Base-by-base conservation (phyloP, 1,140 invertebrate genomes). In the Orius insidiosus region DNA sequence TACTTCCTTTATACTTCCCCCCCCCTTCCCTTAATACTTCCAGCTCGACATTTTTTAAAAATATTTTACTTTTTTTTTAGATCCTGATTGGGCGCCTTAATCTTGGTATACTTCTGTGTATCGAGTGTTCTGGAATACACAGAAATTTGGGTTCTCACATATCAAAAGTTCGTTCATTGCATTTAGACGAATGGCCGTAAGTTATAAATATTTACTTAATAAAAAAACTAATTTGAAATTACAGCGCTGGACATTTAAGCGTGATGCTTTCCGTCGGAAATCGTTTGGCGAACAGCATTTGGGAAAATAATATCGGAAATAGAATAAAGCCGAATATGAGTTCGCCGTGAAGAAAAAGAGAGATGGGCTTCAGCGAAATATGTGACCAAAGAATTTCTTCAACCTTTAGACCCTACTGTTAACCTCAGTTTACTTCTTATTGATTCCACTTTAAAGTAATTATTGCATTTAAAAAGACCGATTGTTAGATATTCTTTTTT, bases 171-270 rank as follows among this genome's bases (percentile, higher is more conserved):
- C 70, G 89, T 40, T 98, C 93, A 0, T 66, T 98, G 39, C 87
- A 94, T 59, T 66, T 98, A 32, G 94, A 98, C 63, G 90, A 96
- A 63, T 98, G 94, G 94, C 88, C 92, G 89, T 95, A 75, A 90
- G 87, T 90, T 58, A 5, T 15, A 11, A 36, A 11, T 3, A n/a
- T 36, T 36, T n/a, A n/a, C n/a, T n/a, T n/a, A n/a, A n/a, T n/a
- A n/a, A n/a, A 15, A 36, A 36, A 36, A 36, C n/a, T 36, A n/a
- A 36, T 15, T 36, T 15, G 9, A 36, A 36, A 15, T 48, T 48
- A n/a, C 13, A 49, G 47, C 9, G 37, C 49, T 31, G 44, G 44
- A 10, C 49, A 51, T 34, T 31, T 51, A 18, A 46, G 45, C 31
- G 32, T 47, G 10, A 54, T 48, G 46, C 45, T 49, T 10, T 49